A percentile compares a stretch with the other conserved stretches of the same genome.
Conservation (phyloP, 2,797 vertebrate species). For the Amphiprion clarkii region DNA sequence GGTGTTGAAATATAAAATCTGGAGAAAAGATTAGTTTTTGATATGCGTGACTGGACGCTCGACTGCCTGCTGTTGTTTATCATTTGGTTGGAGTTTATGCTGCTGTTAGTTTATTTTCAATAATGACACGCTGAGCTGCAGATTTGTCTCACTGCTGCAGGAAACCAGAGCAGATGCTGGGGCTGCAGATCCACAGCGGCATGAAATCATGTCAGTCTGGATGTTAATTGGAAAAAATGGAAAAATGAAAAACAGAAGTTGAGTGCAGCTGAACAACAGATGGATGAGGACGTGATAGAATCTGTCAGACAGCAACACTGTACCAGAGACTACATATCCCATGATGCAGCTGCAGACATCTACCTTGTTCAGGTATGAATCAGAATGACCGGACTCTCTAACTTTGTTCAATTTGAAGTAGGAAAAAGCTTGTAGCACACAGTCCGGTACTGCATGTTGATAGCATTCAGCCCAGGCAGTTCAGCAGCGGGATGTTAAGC, state of each 20-base stretch:
- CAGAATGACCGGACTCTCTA: too few relatives aligned
- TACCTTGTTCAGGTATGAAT: too few relatives aligned
- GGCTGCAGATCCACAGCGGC: background rate
- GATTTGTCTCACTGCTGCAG: constrained; percentile 33
- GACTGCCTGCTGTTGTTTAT: constrained; percentile 8
- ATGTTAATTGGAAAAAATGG: constrained; percentile 24
- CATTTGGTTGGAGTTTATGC: background rate
- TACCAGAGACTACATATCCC: too few relatives aligned
- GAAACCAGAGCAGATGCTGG: constrained; percentile 21
- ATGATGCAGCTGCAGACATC: too few relatives aligned
- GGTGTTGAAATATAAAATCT: too few relatives aligned
- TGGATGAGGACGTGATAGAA: background rate
- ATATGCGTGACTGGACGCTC: background rate
- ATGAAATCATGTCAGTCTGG: constrained; percentile 19
- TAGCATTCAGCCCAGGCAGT: too few relatives aligned
- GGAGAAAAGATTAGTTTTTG: background rate
- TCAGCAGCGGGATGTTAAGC: too few relatives aligned
- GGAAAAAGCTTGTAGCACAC: too few relatives aligned
- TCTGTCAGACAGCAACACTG: too few relatives aligned
- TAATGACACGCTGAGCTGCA: constrained; percentile 28
- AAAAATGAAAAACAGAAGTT: constrained; percentile 20
- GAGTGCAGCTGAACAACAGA: constrained; percentile 3
- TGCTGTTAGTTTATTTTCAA: constrained; percentile 24
- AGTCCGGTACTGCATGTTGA: too few relatives aligned
- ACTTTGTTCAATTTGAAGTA: too few relatives aligned